Evolutionary conservation across 2,113 vertebrate species (phyloP).

Genomic region (Sphyrna mokarran): DNA sequence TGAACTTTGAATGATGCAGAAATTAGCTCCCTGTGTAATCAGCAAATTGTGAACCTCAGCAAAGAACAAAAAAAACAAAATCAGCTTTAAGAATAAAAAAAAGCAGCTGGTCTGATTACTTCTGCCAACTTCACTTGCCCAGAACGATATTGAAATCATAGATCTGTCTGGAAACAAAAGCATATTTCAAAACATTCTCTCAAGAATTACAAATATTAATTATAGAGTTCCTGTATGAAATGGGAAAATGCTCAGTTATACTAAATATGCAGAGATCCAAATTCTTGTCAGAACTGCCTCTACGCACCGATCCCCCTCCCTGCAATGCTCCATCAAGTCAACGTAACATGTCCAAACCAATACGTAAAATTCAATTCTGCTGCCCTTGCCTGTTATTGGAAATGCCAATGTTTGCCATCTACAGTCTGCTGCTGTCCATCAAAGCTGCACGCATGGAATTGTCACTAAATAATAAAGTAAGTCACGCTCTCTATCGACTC

Average conservation of each 20-base stretch:
- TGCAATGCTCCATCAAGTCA: not conserved
- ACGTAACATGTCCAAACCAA: not conserved
- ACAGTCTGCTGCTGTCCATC: not conserved
- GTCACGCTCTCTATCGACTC: not conserved
- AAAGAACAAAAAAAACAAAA: not conserved
- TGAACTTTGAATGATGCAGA: not conserved
- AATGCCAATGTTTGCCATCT: not conserved
- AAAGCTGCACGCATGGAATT: not conserved
- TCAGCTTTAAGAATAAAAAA: not conserved
- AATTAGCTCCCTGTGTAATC: not conserved
- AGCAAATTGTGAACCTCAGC: not conserved
- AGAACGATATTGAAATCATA: not conserved
- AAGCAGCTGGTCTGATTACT: not conserved
- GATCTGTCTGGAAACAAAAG: not conserved
- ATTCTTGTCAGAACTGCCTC: not conserved
- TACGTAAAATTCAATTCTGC: not conserved
- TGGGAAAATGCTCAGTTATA: not conserved
- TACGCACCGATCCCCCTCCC: not conserved
- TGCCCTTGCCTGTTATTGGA: not conserved
- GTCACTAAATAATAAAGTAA: not conserved
- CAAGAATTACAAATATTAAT: not conserved
- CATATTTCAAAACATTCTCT: not conserved
- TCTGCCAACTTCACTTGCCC: too few relatives aligned
- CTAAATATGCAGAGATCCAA: not conserved
- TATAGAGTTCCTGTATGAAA: not conserved